Conservation (phyloP, 2,888 invertebrate species). For the Nipponacmea schrenckii region DNA sequence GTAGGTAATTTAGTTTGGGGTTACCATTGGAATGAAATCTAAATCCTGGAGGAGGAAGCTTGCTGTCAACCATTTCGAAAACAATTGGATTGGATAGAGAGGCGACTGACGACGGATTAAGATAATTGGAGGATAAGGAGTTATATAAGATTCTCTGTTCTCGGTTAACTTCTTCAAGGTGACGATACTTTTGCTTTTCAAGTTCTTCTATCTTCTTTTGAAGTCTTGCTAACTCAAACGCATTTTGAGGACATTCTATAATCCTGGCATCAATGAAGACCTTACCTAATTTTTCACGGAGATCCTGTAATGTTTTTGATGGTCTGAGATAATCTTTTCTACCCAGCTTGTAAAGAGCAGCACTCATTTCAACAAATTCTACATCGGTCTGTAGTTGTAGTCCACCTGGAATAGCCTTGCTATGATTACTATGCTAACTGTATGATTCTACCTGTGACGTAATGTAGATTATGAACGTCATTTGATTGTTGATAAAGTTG, state of each 20-base stretch:
- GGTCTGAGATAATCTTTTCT: slow-evolving; percentile 35
- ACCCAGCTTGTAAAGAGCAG: not conserved
- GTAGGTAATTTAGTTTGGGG: slow-evolving; percentile 23
- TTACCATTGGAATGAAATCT: slow-evolving; percentile 45
- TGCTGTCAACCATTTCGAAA: slow-evolving; percentile 22
- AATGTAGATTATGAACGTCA: not conserved
- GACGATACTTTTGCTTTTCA: slow-evolving; percentile 39
- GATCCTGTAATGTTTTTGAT: slow-evolving; percentile 42
- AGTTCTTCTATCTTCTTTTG: slow-evolving; percentile 39
- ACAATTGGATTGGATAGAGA: not conserved
- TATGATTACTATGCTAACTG: not conserved
- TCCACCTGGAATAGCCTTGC: not conserved
- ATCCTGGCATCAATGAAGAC: slow-evolving; percentile 40
- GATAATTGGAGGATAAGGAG: not conserved
- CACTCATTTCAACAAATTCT: slow-evolving; percentile 15
- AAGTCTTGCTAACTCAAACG: slow-evolving; percentile 44
- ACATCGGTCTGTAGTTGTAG: not conserved
- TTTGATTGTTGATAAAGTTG: too few relatives aligned
- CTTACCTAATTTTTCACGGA: slow-evolving; percentile 44
- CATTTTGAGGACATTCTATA: slow-evolving; percentile 49
- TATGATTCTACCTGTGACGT: not conserved
- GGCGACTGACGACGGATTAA: not conserved
- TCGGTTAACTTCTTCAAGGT: slow-evolving; percentile 31
- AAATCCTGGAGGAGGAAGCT: slow-evolving; percentile 42
- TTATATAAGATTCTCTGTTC: slow-evolving; percentile 33